Base-by-base conservation (phyloP, 2,113 vertebrate genomes). In the Lophura nycthemera region DNA sequence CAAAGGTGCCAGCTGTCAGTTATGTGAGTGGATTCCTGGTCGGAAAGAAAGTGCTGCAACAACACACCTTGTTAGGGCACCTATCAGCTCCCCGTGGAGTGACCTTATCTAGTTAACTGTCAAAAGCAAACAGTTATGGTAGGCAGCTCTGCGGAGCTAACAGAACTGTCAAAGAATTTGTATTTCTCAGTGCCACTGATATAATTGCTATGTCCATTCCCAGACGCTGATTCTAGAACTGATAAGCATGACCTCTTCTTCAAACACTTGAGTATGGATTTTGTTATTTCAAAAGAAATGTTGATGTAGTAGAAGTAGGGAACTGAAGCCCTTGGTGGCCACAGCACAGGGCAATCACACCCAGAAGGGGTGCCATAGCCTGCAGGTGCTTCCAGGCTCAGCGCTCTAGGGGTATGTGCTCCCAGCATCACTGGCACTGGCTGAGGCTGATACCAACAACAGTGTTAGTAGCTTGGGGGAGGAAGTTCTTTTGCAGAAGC, bases 81-180 rank as follows among this genome's bases (percentile, higher is more conserved):
- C 57, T 88, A n/a, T 76, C 79, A 79, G n/a, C 48, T 81, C 86
- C 84, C 43, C 25, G 61, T 4, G 5, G 81, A 94, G 72, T 90
- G 75, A 76, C 36, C 14, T 73, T 73, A 90, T 59, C 36, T 36
- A 89, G 52, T 64, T 61, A 87, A 27, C 65, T 95, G 87, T 86
- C 90, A 95, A 38, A 95, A 96, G 65, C 47, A 83, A 89, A 70
- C 65, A 40, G 52, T 52, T 75, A n/a, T 16, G 30, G 19, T 66
- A 89, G 60, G 65, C 74, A 82, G 45, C n/a, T 80, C 52, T 81
- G 30, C 64, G 61, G 25, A 80, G 69, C 60, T 7, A 27, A 80
- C 63, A 72, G 54, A 90, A 73, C 52, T 85, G 78, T 21, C 80
- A 83, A 75, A 92, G 22, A 93, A 86, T 79, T 30, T 45, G 64